These are phyloP conservation scores for Polyergus mexicanus DNA, from an alignment of 1,140 invertebrate genomes.

Conservation along the genomic window DNA sequence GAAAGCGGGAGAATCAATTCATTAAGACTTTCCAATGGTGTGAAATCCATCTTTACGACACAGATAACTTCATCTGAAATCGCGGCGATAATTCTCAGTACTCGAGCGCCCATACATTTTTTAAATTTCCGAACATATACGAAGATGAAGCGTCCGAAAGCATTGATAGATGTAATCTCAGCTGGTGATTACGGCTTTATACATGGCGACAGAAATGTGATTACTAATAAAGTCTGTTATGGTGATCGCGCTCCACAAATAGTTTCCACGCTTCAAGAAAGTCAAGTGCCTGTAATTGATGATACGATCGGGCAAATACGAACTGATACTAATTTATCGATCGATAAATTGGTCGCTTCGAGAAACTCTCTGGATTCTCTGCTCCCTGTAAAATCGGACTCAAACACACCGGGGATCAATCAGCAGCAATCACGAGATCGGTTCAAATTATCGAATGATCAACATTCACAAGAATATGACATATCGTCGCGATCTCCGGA, in stretches of 20 bases:
- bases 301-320: background rate
- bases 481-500: background rate
- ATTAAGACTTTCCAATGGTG: background rate
- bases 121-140: background rate
- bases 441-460: background rate
- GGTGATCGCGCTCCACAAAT: background rate
- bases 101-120: background rate
- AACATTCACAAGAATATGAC: constrained; percentile 8
- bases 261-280: background rate
- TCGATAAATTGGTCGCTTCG: background rate
- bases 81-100: background rate
- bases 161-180: constrained; percentile 13
- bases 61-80: background rate
- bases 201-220: background rate
- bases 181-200: constrained; percentile 48
- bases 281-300: constrained; percentile 1
- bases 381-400: background rate
- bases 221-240: background rate
- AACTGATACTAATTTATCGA: constrained; percentile 7
- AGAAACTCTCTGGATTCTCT: background rate
- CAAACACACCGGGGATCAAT: background rate
- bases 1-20: background rate
- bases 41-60: constrained; percentile 1
- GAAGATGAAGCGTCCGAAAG: background rate
- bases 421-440: background rate